phyloP scores from a whole-genome alignment of 2,888 invertebrate species.

The Iselma pallidipennis region DNA sequence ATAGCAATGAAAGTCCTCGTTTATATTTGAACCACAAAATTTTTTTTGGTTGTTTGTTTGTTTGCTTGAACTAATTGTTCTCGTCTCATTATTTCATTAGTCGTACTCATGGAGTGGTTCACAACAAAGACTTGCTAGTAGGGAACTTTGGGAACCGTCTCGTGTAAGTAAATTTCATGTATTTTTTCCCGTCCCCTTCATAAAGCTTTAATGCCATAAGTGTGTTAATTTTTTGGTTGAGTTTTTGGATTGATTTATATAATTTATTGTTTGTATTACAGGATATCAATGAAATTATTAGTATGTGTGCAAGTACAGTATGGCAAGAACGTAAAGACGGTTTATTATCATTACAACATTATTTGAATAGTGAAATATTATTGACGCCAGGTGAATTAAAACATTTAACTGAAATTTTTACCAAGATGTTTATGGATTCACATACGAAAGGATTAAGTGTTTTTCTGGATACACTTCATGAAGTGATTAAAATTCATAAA shows the following conservation, averaged over 20 bases:
- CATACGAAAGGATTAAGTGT: constrained; percentile 92
- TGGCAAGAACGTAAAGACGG: constrained; percentile 98
- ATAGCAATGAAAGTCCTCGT: no score
- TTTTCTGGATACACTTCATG: constrained; percentile 91
- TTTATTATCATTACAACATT: constrained; percentile 71
- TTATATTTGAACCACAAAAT: no score
- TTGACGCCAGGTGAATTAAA: constrained; percentile 73
- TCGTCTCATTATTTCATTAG: constrained; percentile 55
- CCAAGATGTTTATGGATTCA: constrained; percentile 97
- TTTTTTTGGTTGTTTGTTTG: no score
- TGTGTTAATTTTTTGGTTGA: neutral
- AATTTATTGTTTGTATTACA: constrained; percentile 49
- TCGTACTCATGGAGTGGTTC: constrained; percentile 85
- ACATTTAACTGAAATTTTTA: constrained; percentile 89
- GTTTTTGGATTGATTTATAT: neutral
- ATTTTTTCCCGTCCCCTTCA: neutral
- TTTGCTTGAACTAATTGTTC: constrained; percentile 37
- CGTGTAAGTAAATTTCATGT: constrained; percentile 49
- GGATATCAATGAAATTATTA: constrained; percentile 84
- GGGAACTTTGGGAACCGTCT: constrained; percentile 64
- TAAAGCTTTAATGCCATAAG: neutral
- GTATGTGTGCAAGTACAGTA: constrained; percentile 83
- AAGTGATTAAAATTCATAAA: constrained; percentile 84
- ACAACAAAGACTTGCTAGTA: constrained; percentile 72
- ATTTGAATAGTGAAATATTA: constrained; percentile 70